Base-by-base conservation (phyloP, 1,140 invertebrate genomes). In the Neotoxoptera formosana region DNA sequence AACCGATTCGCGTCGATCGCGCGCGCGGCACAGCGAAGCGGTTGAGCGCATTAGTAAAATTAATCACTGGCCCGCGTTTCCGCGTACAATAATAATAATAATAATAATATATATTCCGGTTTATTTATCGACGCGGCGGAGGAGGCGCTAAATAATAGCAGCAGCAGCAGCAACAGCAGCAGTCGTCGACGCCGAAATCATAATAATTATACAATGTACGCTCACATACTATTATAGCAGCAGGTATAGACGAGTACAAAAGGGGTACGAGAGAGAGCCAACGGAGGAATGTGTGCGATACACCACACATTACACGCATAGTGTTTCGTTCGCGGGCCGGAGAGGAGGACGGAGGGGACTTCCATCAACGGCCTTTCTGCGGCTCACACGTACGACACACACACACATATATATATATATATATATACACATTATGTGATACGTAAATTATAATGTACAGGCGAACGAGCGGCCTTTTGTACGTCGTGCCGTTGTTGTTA, bases 31-130 rank as follows among this genome's bases (percentile, higher is more conserved):
- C n/a, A n/a, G n/a, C n/a, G 9, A 17, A 30, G 30, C 60, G 30
- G n/a, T n/a, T 30, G 11, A n/a, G 60, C 60, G n/a, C 41, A 87
- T 84, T 41, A 84, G 87, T 53, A 34, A 89, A 89, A 89, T 89
- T 89, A 89, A 89, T 89, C 48, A 89, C 47, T 89, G 60, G 60
- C 60, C 60, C 60, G 20, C 25, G 83, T 45, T 47, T n/a, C 45
- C 48, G 21, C 8, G 23, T 56, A 53, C 4, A 53, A 53, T 89
- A 41, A 4, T 41, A 41, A 41, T 41, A 41, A 41, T 41, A 41
- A 41, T 41, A 41, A 2, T 2, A 2, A 41, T 41, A 41, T 41
- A 47, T 53, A 23, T 47, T n/a, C 9, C 34, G 88, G 88, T 56
- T 89, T 89, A 56, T 56, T 89, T 89, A 89, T 56, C 51, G 21